Evolutionary conservation across 2,888 invertebrate genomes (phyloP).

Genomic region (Diaprepes abbreviatus): DNA sequence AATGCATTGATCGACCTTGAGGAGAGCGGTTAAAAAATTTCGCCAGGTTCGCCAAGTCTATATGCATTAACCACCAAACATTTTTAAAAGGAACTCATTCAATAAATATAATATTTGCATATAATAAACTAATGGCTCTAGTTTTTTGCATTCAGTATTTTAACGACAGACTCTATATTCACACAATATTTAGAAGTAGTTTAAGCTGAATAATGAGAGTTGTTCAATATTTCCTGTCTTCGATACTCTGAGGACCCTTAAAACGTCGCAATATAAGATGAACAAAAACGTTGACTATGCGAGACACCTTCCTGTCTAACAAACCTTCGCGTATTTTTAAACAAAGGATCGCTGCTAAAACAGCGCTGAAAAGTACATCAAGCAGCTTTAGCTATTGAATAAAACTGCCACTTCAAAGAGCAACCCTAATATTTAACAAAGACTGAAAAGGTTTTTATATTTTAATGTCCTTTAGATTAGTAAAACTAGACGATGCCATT

Average conservation of each 20-base stretch:
- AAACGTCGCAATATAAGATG: conserved; percentile 20
- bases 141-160: too few relatives aligned
- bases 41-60: too few relatives aligned
- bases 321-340: conserved; percentile 26
- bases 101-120: too few relatives aligned
- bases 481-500: too few relatives aligned
- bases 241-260: conserved; percentile 11
- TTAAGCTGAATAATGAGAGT: conserved; percentile 29
- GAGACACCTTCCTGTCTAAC: conserved; percentile 34
- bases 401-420: conserved; percentile 5
- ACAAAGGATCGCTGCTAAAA: conserved; percentile 34
- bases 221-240: conserved; percentile 43
- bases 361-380: conserved; percentile 12
- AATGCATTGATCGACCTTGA: too few relatives aligned
- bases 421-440: background rate
- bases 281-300: conserved; percentile 37
- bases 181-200: conserved; percentile 14
- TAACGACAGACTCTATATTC: background rate
- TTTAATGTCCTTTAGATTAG: too few relatives aligned
- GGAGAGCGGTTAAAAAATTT: too few relatives aligned
- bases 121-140: too few relatives aligned
- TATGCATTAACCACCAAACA: too few relatives aligned
- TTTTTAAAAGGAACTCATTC: too few relatives aligned
- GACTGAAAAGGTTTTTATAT: too few relatives aligned
- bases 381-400: background rate